A percentile compares a stretch with the other conserved stretches of the same genome.
Evolutionary conservation across 2,797 vertebrate genomes (phyloP).

Genomic region (Australoheros facetus): DNA sequence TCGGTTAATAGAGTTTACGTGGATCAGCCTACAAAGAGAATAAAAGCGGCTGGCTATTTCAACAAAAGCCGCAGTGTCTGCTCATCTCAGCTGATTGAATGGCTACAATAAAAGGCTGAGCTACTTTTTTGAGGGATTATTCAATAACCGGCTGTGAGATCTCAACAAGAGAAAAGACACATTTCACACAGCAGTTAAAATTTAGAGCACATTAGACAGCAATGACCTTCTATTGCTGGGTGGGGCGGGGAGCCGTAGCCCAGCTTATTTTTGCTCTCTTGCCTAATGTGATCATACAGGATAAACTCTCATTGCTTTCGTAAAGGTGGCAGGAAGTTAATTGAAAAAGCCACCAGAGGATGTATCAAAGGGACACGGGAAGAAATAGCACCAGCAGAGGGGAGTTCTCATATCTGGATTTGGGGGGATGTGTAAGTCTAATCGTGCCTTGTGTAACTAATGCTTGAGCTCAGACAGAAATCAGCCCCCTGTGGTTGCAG

Average conservation of each 20-base stretch:
- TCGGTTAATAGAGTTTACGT: conserved; percentile 31
- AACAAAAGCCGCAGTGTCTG: conserved; percentile 21
- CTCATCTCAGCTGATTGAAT: conserved; percentile 61
- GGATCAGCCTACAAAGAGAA: conserved; percentile 27
- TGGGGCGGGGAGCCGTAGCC: conserved; percentile 37
- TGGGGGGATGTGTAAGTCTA: conserved; percentile 11
- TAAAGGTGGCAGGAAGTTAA: conserved; percentile 71
- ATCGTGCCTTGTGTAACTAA: conserved; percentile 6
- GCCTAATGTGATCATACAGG: conserved; percentile 60
- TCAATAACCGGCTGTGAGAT: conserved; percentile 64
- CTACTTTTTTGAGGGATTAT: conserved; percentile 69
- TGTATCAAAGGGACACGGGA: conserved; percentile 46
- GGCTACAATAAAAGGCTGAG: conserved; percentile 60
- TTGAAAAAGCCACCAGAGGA: conserved; percentile 64
- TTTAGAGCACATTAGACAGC: conserved; percentile 54
- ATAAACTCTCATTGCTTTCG: conserved; percentile 61
- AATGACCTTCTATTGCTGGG: conserved; percentile 54
- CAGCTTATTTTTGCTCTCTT: conserved; percentile 46
- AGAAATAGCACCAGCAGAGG: conserved; percentile 22
- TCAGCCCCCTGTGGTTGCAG: conserved; percentile 54
- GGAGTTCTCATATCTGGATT: conserved; percentile 31
- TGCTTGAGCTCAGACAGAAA: conserved; percentile 53
- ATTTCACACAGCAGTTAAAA: conserved; percentile 53
- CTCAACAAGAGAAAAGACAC: conserved; percentile 50
- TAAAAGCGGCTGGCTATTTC: conserved; percentile 36